Base-by-base conservation (phyloP, 2,113 vertebrate species). In the Actenoides lindsayi region DNA sequence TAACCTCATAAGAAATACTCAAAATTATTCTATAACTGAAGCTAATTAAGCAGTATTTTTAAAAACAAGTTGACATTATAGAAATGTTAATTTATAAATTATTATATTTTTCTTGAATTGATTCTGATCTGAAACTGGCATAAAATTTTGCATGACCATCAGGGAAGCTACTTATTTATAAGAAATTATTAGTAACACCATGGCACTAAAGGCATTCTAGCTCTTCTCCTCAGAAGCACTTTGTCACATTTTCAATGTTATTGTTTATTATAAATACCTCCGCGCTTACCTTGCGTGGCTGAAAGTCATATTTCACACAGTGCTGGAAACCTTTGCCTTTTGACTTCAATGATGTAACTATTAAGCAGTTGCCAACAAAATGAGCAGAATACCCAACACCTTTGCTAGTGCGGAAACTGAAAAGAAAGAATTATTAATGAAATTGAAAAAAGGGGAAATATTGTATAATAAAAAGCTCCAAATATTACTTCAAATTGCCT, bases 271-370 rank as follows among this genome's bases (percentile, higher is more conserved):
- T 13, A 25, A 86, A 68, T 18, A 81, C 4, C 41, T 9, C 35
- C 77, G 62, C 10, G 50, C 97, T 98, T 98, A 99, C 99, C 98
- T 99, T 99, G 65, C 99, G 98, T 59, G 99, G 99, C 91, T 99
- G 99, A 93, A 99, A 99, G 96, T 99, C 99, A 4, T 99, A 99
- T 89, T 99, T 99, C 78, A 99, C 99, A 98, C 99, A 99, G 89
- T 99, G 99, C 97, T 99, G 99, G 96, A 99, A 99, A 94, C 99
- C 99, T 98, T 99, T 99, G 90, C 99, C 99, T 98, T 99, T 99
- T n/a, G 99, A 99, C 95, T 99, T 99, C 90, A 99, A 39, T 2
- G 99, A 99, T 13, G 99, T 99, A 63, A 99, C 99, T 85, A 99
- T 99, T 96, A 99, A 98, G 97, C 99, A 99, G 97, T 99, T 99